These are phyloP conservation scores for Clytia hemisphaerica DNA, from an alignment of 30 jellyfish, hydroid and myxozoan genomes.

Conservation along the genomic window DNA sequence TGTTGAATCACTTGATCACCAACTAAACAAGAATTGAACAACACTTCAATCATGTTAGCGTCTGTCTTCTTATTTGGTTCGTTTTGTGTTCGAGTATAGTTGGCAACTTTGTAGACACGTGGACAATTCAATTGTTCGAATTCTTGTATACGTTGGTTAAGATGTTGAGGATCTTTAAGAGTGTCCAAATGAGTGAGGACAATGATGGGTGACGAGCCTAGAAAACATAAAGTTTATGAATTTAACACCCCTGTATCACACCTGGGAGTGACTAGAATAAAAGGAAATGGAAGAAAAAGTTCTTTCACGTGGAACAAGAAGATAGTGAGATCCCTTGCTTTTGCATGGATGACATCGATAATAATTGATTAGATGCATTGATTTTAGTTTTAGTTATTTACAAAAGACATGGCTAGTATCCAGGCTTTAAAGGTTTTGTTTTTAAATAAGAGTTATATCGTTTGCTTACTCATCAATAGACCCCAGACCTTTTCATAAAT, in stretches of 20 bases:
- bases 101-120: conserved; percentile 15
- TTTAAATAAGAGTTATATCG: too few relatives aligned
- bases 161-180: neutral
- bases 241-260: neutral
- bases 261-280: neutral
- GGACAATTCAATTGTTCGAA: conserved; percentile 25
- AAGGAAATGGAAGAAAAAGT: too few relatives aligned
- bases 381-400: too few relatives aligned
- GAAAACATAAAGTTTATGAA: neutral
- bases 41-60: conserved; percentile 2
- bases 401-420: too few relatives aligned
- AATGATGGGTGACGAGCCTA: conserved; percentile 19
- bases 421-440: too few relatives aligned
- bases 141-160: conserved; percentile 9
- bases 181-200: conserved; percentile 20
- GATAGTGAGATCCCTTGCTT: too few relatives aligned
- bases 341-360: too few relatives aligned
- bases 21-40: conserved; percentile 31
- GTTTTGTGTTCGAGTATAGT: conserved; percentile 6
- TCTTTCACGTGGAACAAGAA: too few relatives aligned
- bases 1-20: conserved; percentile 26
- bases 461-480: too few relatives aligned
- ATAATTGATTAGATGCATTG: too few relatives aligned
- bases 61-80: conserved; percentile 6
- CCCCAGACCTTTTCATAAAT: too few relatives aligned